Conservation (phyloP, 2,797 vertebrate species). For the Eulemur albifrons region DNA sequence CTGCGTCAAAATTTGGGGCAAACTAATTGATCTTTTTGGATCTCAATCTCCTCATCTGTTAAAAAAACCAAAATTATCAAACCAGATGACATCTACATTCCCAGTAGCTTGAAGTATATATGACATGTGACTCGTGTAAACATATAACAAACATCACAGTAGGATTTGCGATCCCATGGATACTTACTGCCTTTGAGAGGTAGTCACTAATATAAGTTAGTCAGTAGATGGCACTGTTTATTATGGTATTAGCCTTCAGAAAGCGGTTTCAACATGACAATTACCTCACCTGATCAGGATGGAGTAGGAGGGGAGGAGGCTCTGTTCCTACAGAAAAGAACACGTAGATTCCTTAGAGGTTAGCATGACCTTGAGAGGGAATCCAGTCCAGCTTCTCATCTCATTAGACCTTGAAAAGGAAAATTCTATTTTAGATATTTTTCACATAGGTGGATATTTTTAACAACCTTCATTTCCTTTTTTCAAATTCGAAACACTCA, state of each 20-base stretch:
- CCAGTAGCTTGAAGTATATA: not conserved
- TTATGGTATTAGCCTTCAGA: conserved; percentile 56
- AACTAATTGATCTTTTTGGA: conserved; percentile 14
- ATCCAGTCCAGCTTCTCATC: not conserved
- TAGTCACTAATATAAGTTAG: conserved; percentile 24
- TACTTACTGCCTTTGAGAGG: not conserved
- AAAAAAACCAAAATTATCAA: not conserved
- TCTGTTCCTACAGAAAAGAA: not conserved
- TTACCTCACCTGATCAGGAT: not conserved
- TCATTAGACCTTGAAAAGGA: conserved; percentile 11
- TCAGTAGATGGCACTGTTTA: conserved; percentile 81
- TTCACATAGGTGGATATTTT: conserved; percentile 40
- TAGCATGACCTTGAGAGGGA: conserved; percentile 28
- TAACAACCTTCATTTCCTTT: not conserved
- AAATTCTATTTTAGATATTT: conserved; percentile 27
- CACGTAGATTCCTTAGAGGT: not conserved
- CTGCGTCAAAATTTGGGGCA: conserved; percentile 28
- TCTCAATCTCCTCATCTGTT: not conserved
- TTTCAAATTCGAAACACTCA: conserved; percentile 28
- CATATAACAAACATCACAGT: not conserved
- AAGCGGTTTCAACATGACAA: not conserved
- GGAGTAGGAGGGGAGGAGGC: not conserved
- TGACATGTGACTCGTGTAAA: not conserved
- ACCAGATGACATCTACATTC: not conserved
- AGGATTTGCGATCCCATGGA: not conserved